phyloP scores from a whole-genome alignment of 2,797 vertebrate species.

The Mycteria americana region DNA sequence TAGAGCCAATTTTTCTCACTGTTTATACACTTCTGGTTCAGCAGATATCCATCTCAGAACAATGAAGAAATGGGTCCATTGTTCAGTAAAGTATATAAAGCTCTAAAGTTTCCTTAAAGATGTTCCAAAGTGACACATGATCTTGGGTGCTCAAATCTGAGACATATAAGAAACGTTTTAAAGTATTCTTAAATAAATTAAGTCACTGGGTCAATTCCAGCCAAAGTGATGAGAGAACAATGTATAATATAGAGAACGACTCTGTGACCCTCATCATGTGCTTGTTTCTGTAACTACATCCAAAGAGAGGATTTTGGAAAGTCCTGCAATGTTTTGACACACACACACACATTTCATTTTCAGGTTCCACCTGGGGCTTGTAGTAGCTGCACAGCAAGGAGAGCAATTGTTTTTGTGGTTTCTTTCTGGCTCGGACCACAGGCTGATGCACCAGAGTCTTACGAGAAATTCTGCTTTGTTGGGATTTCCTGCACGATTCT shows the following conservation, averaged over 20 bases:
- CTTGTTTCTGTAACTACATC: background rate
- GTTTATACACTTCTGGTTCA: background rate
- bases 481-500: conserved; percentile 55
- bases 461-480: conserved; percentile 56
- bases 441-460: conserved; percentile 57
- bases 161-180: background rate
- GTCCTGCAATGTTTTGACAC: background rate
- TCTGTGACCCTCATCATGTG: background rate
- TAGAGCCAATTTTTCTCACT: background rate
- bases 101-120: conserved; percentile 29
- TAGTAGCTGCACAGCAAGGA: background rate
- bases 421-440: conserved; percentile 16
- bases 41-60: background rate
- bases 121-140: background rate
- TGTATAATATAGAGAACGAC: background rate
- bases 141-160: background rate
- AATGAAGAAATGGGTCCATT: background rate
- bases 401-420: conserved; percentile 54
- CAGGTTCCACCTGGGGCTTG: conserved; percentile 43
- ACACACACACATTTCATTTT: background rate
- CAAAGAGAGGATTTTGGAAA: conserved; percentile 2
- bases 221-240: conserved; percentile 36
- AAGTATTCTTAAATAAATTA: background rate
- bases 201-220: background rate
- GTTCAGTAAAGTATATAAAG: background rate